Evolutionary conservation across 2,888 invertebrate species (phyloP), one percentile per base, ranked within the genome.

Genomic region (Dryocosmus kuriphilus): DNA sequence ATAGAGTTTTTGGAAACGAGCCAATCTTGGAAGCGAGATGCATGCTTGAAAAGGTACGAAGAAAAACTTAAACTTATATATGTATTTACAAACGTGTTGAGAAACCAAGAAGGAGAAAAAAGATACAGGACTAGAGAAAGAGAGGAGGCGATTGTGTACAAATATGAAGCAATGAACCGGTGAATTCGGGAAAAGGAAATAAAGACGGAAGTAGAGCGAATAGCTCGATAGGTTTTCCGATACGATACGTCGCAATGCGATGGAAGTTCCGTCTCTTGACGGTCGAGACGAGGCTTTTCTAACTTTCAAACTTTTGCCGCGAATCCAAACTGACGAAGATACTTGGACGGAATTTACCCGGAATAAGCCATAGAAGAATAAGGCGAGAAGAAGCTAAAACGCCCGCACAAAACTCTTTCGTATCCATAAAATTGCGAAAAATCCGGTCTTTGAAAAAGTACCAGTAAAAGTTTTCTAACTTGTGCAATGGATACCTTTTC

Each of bases 131-230:
- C 80, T 81, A 75, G 6, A 79, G 75, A 83, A 81, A 80, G 79
- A 78, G 81, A 80, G 55, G 80, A 83, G 77, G 82, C 81, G 79
- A 82, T 86, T 85, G 86, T 87, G 88, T 88, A 88, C 87, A 87
- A 88, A 89, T 87, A 86, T 86, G 83, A 85, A 85, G 87, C 88
- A 88, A 89, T 88, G 89, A 88, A 88, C 83, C 88, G 85, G 77
- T 79, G 86, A 85, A 88, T 85, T 86, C 83, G 85, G 82, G 83
- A 85, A 85, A 82, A 88, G 86, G 86, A 86, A 89, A 88, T 86
- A 88, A 89, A 88, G 86, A 86, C 87, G 89, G 87, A 89, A 89
- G 87, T 85, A 84, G 86, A 89, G 86, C 86, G 88, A 88, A 88
- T 86, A 87, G 87, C 86, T 87, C 85, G 86, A 87, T 88, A 84